Evolutionary conservation across 1,140 invertebrate genomes (phyloP), one percentile per base, ranked within the genome.

Genomic region (Hesperophylax magnus): DNA sequence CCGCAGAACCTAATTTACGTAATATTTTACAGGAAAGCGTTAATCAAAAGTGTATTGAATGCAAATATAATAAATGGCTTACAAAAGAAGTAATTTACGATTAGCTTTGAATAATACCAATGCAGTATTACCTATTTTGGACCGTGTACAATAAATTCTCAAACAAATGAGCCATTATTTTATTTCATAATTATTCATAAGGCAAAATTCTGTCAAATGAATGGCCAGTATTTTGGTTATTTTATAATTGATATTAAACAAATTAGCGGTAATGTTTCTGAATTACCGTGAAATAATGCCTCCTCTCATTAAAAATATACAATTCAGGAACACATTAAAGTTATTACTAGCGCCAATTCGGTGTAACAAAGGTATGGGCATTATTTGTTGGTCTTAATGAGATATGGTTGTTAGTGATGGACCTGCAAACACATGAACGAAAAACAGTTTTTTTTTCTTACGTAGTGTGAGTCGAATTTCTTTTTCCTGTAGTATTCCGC

Each of bases 171-270:
- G 18, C 77, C 65, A 72, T 79, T 79, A 79, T 72, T 79, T 79
- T 71, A 79, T 71, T 79, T 79, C 77, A 71, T 72, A 72, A 72
- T 47, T 47, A 47, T 24, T 79, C 67, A 79, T 72, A 67, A 39
- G 24, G 77, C 47, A 17, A 71, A 67, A 79, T 72, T 71, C 54
- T 71, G 71, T 67, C 61, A 52, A 78, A 58, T 39, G 47, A 52
- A 18, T 22, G 61, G 47, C 81, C 77, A 79, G 77, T 82, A 82
- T 77, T 79, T 72, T 67, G 77, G 72, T 79, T 56, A 82, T 82
- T 78, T 81, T 79, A 82, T 82, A 79, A 79, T 82, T 82, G 81
- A 79, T 82, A 78, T 82, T 69, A 79, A 82, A 82, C 81, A 82
- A 82, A 82, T 79, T 78, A 82, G 77, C 34, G 58, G 78, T 79